Conservation (phyloP, 2,113 vertebrate genomes). For the human (Homo sapiens) region GRCh38 chr6:96903001-96903500, state of each 20-base stretch:
- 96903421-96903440: background rate
- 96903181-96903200: background rate
- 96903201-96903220: background rate
- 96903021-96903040: too few relatives aligned
- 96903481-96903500: background rate
- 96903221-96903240: background rate
- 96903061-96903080: background rate
- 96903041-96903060: too few relatives aligned
- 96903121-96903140: background rate
- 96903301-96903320: background rate
- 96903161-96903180: background rate
- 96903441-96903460: background rate
- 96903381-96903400: background rate
- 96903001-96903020: too few relatives aligned
- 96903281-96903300: background rate
- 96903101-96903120: background rate
- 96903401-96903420: background rate
- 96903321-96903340: background rate
- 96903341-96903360: background rate
- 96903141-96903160: background rate
- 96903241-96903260: background rate
- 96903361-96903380: background rate
- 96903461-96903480: background rate
- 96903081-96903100: background rate
- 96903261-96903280: background rate